Evolutionary conservation across 2,888 invertebrate genomes (phyloP).

Genomic region (Acleris laterana): DNA sequence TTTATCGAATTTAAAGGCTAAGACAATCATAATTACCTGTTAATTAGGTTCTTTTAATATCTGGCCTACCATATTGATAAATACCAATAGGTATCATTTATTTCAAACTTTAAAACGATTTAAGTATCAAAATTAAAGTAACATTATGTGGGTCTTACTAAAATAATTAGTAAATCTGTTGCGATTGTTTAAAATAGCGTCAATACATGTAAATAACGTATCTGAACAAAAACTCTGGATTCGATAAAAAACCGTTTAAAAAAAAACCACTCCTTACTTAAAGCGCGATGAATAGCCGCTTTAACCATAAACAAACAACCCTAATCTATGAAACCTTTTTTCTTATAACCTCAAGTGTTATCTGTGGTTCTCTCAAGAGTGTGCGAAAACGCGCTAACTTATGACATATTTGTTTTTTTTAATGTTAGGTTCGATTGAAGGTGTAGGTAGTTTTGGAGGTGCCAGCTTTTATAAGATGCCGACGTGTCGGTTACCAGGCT

Average conservation of each 20-base stretch:
- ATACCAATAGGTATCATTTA: no score
- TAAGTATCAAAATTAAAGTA: no score
- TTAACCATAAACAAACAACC: constrained; percentile 51
- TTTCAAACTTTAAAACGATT: no score
- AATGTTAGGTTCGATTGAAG: constrained; percentile 47
- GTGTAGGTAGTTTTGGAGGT: constrained; percentile 43
- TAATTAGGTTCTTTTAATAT: no score
- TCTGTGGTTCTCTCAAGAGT: constrained; percentile 68
- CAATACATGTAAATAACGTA: no score
- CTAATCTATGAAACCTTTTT: constrained; percentile 37
- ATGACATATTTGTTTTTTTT: constrained; percentile 44
- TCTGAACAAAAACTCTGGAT: no score
- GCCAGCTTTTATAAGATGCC: constrained; percentile 71
- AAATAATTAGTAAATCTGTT: no score
- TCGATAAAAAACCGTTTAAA: background rate
- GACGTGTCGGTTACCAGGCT: constrained; percentile 58
- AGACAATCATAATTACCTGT: no score
- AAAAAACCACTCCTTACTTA: constrained; percentile 1
- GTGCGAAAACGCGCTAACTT: constrained; percentile 67
- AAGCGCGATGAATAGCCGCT: constrained; percentile 39
- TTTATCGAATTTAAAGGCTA: no score
- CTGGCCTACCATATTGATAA: no score
- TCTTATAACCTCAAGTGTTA: constrained; percentile 55
- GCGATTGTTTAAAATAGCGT: no score
- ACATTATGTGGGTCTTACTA: no score